Conservation (phyloP, 1,140 invertebrate genomes). For the Musca domestica region DNA sequence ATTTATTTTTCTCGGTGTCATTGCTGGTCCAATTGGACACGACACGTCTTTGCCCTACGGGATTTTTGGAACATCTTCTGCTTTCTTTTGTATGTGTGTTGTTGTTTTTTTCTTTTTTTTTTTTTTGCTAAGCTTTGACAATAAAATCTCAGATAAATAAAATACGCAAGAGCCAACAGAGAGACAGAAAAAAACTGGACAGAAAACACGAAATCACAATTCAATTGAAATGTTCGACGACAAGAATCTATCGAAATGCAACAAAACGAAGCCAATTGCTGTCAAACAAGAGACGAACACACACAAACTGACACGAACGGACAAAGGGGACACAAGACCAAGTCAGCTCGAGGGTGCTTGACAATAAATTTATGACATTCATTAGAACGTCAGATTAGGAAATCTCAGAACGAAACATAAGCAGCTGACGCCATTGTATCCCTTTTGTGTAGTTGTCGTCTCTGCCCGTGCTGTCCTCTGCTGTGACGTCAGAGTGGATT, state of each 20-base stretch:
- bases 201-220: conserved; percentile 33
- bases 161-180: background rate
- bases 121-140: conserved; percentile 10
- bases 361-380: conserved; percentile 54
- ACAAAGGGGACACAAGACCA: background rate
- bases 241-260: conserved; percentile 16
- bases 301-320: background rate
- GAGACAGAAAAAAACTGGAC: conserved; percentile 33
- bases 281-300: background rate
- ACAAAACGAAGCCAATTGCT: conserved; percentile 28
- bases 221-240: conserved; percentile 32
- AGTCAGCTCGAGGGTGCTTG: conserved; percentile 20
- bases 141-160: conserved; percentile 1
- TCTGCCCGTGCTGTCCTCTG: background rate
- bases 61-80: conserved; percentile 2
- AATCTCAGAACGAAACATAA: conserved; percentile 34
- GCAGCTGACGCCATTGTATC: conserved; percentile 43
- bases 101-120: background rate
- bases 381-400: conserved; percentile 53
- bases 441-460: background rate
- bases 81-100: too few species aligned
- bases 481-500: conserved; percentile 26
- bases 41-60: conserved; percentile 14
- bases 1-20: background rate
- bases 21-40: too few species aligned